phyloP scores from a whole-genome alignment of 30 jellyfish, hydroid and myxozoan species.

The Hydractinia echinata region DNA sequence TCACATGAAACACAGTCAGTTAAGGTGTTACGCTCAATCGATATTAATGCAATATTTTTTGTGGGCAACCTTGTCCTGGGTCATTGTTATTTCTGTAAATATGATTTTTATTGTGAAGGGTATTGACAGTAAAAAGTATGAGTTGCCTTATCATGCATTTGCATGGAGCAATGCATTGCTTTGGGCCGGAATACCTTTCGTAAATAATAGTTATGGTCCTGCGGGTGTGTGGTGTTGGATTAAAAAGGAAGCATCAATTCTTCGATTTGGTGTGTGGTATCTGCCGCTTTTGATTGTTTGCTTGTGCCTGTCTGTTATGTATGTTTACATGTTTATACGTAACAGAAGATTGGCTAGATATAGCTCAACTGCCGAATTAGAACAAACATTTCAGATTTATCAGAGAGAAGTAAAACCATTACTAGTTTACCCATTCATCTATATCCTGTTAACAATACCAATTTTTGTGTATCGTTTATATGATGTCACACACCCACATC shows the following conservation, averaged over 20 bases:
- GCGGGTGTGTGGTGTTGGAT: conserved; percentile 95
- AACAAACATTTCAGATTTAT: background rate
- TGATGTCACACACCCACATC: background rate
- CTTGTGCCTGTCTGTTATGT: background rate
- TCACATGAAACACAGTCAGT: conserved; percentile 41
- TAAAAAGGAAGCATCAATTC: conserved; percentile 27
- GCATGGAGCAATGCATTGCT: conserved; percentile 75
- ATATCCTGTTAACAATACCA: background rate
- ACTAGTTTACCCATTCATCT: conserved; percentile 6
- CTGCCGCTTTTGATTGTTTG: background rate
- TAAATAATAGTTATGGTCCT: conserved; percentile 83
- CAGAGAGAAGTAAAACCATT: background rate
- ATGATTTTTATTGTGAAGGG: conserved; percentile 44
- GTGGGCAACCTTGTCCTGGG: conserved; percentile 94
- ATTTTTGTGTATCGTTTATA: conserved; percentile 9
- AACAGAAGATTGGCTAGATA: background rate
- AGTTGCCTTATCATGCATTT: conserved; percentile 55
- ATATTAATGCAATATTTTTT: conserved; percentile 83
- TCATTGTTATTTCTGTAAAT: conserved; percentile 64
- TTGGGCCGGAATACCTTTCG: conserved; percentile 80
- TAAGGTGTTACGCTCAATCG: conserved; percentile 75
- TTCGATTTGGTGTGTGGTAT: conserved; percentile 62
- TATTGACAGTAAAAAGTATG: conserved; percentile 37
- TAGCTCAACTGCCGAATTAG: background rate
- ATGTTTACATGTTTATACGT: conserved; percentile 8